Conservation (phyloP, 2,888 invertebrate species). For the Tipula vernalis region DNA sequence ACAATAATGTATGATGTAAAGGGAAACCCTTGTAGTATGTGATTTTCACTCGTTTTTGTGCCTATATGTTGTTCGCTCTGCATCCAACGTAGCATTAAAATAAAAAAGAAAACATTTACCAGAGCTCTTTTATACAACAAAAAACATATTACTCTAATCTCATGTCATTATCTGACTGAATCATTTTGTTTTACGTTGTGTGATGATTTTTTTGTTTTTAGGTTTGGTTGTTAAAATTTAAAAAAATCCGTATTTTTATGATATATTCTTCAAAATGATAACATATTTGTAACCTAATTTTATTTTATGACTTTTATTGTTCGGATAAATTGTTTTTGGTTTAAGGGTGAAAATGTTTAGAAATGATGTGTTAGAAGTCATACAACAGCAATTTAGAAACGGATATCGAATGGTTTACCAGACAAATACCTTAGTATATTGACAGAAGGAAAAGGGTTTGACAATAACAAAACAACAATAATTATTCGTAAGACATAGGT, state of each 20-base stretch:
- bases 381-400: no score
- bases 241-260: neutral
- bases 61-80: neutral
- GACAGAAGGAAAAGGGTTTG: no score
- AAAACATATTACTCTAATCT: neutral
- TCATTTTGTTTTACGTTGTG: neutral
- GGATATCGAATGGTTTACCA: no score
- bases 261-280: neutral
- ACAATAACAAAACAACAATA: no score
- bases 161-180: neutral
- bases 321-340: neutral
- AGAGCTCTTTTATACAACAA: neutral
- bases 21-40: neutral
- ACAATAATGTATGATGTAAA: neutral
- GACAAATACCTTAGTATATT: no score
- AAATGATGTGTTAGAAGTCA: neutral
- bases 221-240: neutral
- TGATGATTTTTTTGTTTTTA: neutral
- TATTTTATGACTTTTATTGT: neutral
- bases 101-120: neutral
- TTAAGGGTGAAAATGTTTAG: neutral
- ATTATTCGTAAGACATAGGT: no score
- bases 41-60: neutral
- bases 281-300: neutral
- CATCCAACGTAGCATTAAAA: neutral